Evolutionary conservation across 2,797 vertebrate genomes (phyloP).

Genomic region (Babyrousa celebensis): DNA sequence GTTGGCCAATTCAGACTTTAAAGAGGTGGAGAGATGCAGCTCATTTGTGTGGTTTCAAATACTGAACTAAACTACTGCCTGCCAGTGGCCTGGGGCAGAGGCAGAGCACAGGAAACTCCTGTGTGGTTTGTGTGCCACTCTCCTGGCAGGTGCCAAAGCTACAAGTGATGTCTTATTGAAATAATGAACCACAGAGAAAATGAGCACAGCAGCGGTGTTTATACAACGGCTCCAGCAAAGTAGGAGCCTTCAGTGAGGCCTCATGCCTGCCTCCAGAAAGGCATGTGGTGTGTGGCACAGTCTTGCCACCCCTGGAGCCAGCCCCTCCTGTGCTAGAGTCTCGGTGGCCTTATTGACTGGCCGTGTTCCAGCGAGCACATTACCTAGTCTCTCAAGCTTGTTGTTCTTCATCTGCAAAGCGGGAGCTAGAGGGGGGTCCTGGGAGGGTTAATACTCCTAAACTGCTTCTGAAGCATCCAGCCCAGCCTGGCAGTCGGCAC

Average conservation of each 20-base stretch:
- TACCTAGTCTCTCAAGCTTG: not conserved
- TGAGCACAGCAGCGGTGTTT: not conserved
- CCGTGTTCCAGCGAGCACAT: rapidly evolving
- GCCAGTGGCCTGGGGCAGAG: not conserved
- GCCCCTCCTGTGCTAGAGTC: rapidly evolving
- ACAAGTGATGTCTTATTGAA: not conserved
- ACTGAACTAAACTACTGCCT: rapidly evolving
- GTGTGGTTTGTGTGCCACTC: rapidly evolving
- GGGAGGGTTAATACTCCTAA: not conserved
- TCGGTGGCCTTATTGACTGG: not conserved
- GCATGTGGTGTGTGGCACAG: rapidly evolving
- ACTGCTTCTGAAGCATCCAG: rapidly evolving
- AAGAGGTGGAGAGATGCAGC: not conserved
- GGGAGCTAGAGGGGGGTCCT: rapidly evolving
- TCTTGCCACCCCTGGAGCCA: rapidly evolving
- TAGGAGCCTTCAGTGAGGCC: rapidly evolving
- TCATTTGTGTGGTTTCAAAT: not conserved
- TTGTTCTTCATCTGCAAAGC: not conserved
- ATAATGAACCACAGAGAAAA: not conserved
- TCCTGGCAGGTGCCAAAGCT: not conserved
- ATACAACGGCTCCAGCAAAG: not conserved
- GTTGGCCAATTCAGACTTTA: not conserved
- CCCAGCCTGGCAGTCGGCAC: rapidly evolving
- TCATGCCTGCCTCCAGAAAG: not conserved
- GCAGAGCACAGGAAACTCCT: too few species aligned